phyloP scores from a whole-genome alignment of 2,888 invertebrate species.

The Lasioglossum malachurum region DNA sequence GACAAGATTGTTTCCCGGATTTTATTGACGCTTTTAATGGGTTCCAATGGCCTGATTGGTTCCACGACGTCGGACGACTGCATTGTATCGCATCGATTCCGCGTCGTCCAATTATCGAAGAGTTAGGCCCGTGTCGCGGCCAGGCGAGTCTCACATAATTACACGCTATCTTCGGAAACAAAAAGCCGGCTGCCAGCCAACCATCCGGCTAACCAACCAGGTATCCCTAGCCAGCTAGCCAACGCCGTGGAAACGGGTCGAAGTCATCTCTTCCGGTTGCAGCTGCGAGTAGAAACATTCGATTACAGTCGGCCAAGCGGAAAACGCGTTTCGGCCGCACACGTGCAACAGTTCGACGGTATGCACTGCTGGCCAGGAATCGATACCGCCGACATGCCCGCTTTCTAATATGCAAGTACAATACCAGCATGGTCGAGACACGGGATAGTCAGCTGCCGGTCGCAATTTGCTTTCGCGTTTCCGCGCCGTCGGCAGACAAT shows the following conservation, averaged over 20 bases:
- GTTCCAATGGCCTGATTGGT: background rate
- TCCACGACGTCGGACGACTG: background rate
- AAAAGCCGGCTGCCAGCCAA: background rate
- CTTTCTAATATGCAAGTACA: slow-evolving; percentile 71
- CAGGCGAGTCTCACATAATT: slow-evolving; percentile 1
- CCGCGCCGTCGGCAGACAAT: slow-evolving; percentile 36
- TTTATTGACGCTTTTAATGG: slow-evolving; percentile 3
- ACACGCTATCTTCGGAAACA: slow-evolving; percentile 1
- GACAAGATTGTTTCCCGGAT: background rate
- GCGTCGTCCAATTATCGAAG: slow-evolving; percentile 13
- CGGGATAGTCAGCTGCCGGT: slow-evolving; percentile 41
- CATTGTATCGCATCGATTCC: slow-evolving; percentile 10
- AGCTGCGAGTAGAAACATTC: slow-evolving; percentile 40
- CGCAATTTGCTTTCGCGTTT: slow-evolving; percentile 53
- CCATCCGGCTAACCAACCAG: no score
- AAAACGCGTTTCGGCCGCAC: slow-evolving; percentile 48
- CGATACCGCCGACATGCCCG: slow-evolving; percentile 65
- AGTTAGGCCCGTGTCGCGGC: slow-evolving; percentile 2
- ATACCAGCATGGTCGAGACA: slow-evolving; percentile 42
- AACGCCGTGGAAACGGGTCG: background rate
- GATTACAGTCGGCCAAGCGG: slow-evolving; percentile 48
- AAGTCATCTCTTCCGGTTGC: slow-evolving; percentile 36
- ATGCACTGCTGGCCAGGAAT: slow-evolving; percentile 38
- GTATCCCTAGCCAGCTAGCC: background rate
- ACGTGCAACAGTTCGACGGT: slow-evolving; percentile 39